Conservation (phyloP, 1,140 invertebrate species). For the Hormaphis cornu region DNA sequence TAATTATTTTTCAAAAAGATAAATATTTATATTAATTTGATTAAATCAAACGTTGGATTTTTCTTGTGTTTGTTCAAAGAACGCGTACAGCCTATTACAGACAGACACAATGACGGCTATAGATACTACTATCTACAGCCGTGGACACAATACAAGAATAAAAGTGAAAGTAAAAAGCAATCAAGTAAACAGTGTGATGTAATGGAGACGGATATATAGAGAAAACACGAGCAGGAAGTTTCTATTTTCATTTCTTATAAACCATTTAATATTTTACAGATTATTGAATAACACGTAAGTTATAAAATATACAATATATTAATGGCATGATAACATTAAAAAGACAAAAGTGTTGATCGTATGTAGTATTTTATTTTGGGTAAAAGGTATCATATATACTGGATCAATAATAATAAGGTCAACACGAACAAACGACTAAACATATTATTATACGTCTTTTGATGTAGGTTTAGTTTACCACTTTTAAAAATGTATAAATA, state of each 20-base stretch:
- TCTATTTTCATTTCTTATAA: not conserved
- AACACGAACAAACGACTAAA: not conserved
- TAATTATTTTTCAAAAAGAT: too few relatives aligned
- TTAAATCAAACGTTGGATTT: too few relatives aligned
- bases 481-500: not conserved
- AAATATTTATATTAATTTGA: too few relatives aligned
- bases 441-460: not conserved
- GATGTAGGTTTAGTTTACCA: not conserved
- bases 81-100: too few relatives aligned
- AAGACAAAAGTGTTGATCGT: too few relatives aligned
- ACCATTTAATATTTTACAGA: not conserved
- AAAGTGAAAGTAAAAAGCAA: conserved; percentile 15
- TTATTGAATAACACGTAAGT: not conserved
- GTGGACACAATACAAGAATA: too few relatives aligned
- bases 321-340: too few relatives aligned
- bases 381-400: not conserved
- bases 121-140: too few relatives aligned
- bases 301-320: too few relatives aligned
- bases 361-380: too few relatives aligned
- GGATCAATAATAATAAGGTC: conserved; percentile 22
- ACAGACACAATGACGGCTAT: too few relatives aligned
- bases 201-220: not conserved
- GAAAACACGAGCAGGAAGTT: not conserved
- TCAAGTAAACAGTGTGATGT: not conserved
- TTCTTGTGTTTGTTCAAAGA: too few relatives aligned